Percentiles rank a stretch among this genome's conserved stretches.
Conservation (phyloP, 2,888 invertebrate genomes). For the Drosophila neotestacea region DNA sequence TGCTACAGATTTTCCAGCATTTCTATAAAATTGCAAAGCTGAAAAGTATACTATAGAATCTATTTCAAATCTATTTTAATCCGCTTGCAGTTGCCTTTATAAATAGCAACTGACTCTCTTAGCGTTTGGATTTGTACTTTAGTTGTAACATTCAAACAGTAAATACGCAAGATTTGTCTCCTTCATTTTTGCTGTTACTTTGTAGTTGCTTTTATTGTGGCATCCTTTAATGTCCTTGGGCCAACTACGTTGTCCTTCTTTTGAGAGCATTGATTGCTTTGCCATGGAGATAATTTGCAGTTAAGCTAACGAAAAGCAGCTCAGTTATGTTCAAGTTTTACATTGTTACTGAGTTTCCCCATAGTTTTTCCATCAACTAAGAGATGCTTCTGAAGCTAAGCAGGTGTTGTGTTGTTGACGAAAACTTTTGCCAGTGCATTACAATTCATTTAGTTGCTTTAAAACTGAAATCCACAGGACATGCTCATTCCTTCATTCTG, state of each 20-base stretch:
- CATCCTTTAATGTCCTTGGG: constrained; percentile 24
- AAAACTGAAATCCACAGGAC: constrained; percentile 16
- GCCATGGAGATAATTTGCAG: constrained; percentile 24
- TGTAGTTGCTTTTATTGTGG: constrained; percentile 33
- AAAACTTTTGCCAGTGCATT: constrained; percentile 20
- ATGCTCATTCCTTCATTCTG: constrained; percentile 15
- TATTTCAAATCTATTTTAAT: background rate
- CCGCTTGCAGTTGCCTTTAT: constrained; percentile 6
- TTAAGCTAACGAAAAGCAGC: constrained; percentile 11
- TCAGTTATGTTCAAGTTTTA: constrained; percentile 28
- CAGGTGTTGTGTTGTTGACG: constrained; percentile 26
- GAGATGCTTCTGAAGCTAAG: background rate
- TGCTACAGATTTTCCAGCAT: background rate
- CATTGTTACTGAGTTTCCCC: constrained; percentile 26
- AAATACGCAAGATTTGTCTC: constrained; percentile 32
- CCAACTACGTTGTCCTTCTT: constrained; percentile 19
- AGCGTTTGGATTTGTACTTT: constrained; percentile 33
- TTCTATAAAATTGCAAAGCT: background rate
- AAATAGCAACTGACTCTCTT: constrained; percentile 4
- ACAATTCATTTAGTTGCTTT: constrained; percentile 26
- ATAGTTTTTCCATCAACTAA: constrained; percentile 2
- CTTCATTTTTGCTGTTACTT: constrained; percentile 28
- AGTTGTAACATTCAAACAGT: constrained; percentile 48
- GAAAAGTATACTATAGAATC: background rate
- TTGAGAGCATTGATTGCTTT: constrained; percentile 18